A percentile compares a stretch with the other conserved stretches of the same genome.
These are phyloP conservation scores for Acrobasis suavella DNA, from an alignment of 2,888 invertebrate genomes.

Conservation along the genomic window DNA sequence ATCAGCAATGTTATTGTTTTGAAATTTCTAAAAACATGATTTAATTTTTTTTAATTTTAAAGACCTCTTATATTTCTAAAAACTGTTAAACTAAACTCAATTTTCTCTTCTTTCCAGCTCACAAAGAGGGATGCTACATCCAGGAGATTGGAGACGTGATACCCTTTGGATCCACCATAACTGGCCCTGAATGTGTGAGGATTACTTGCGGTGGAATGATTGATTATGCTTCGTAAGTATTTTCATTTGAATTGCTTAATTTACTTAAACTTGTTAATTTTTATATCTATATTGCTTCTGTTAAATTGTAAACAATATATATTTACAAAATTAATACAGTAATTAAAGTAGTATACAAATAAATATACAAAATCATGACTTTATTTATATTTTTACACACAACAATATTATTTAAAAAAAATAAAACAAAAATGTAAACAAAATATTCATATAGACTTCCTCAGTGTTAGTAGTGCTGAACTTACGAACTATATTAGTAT, in stretches of 20 bases:
- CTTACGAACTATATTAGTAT: no score
- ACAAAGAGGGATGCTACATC: constrained; percentile 66
- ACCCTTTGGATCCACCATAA: constrained; percentile 47
- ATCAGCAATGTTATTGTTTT: no score
- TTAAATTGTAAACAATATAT: no score
- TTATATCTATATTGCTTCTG: no score
- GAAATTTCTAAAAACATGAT: background rate
- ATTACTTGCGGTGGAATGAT: constrained; percentile 50
- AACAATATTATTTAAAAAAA: no score
- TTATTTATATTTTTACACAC: no score
- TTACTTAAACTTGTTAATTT: background rate
- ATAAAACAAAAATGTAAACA: no score
- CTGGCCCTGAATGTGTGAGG: constrained; percentile 54
- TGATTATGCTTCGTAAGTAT: constrained; percentile 66
- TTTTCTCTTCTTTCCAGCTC: constrained; percentile 50
- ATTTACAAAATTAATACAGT: no score
- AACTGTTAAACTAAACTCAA: constrained; percentile 16
- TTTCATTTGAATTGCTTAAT: background rate
- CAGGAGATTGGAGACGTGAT: constrained; percentile 62
- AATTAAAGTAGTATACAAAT: no score
- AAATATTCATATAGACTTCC: no score
- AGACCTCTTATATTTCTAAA: background rate
- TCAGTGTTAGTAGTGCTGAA: no score
- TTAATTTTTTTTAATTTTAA: background rate
- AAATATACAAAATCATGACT: no score